Base-by-base conservation (phyloP, 2,888 invertebrate genomes). In the Patella pellucida region DNA sequence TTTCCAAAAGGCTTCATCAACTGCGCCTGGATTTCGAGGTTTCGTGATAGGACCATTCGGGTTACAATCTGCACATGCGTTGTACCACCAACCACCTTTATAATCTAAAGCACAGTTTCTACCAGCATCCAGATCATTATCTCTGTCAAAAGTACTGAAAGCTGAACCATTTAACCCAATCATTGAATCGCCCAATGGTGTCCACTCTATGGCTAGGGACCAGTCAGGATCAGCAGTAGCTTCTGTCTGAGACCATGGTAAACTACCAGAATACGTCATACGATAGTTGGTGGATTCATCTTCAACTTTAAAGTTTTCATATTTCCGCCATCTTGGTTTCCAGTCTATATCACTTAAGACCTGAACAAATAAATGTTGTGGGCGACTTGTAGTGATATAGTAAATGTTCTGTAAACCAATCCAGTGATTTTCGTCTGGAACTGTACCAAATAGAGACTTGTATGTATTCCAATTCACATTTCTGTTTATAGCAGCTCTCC, bases 381-480 rank as follows among this genome's bases (percentile, higher is more conserved):
- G 5, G 11, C 19, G 51, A 52, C 73, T 68, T 51, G 50, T 41
- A 9, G 75, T 77, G 23, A 77, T 27, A 19, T 72, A 51, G 15
- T 77, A 54, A 14, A 77, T 51, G 15, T 73, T 77, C 15, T 77
- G 72, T 52, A 75, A 67, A 0, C 77, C 77, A 41, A 77, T 50
- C 75, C 75, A 77, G 19, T 67, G 70, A 11, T 19, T 23, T 2
- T 23, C 68, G 19, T 2, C 16, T 11, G 9, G 51, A 2, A 9
- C 19, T 2, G 4, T 19, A 51, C 74, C 68, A 23, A 77, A 73
- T 9, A 74, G 72, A 41, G 52, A 41, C n/a, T 54, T 68, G 73
- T 72, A 75, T 5, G 74, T 72, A 5, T 68, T n/a, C 72, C 68
- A 72, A 15, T 69, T 70, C 9, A 69, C 69, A 54, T 77, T 72